Evolutionary conservation across 2,797 vertebrate genomes (phyloP).

Genomic region (Sebastes vulpes): DNA sequence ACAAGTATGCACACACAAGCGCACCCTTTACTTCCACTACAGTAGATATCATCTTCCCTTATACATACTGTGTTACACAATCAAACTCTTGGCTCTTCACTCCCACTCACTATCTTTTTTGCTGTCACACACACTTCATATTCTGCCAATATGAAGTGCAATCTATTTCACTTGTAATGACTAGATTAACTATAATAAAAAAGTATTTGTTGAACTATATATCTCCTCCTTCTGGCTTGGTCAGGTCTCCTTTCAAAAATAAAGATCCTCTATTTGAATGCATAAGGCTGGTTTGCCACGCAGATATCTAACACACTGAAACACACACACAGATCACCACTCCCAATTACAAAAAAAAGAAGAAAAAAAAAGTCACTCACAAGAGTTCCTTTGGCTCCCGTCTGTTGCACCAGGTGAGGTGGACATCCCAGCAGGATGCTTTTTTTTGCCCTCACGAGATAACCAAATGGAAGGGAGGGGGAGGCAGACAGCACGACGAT

Average conservation of each 20-base stretch:
- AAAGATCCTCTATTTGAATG: not conserved
- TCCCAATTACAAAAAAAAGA: slow-evolving; percentile 2
- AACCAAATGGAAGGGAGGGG: slow-evolving; percentile 40
- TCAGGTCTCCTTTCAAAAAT: slow-evolving; percentile 1
- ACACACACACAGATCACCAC: slow-evolving; percentile 18
- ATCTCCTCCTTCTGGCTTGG: not conserved
- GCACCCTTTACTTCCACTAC: slow-evolving; percentile 9
- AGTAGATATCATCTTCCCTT: not conserved
- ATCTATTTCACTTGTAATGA: not conserved
- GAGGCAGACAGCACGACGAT: slow-evolving; percentile 45
- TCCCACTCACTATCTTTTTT: not conserved
- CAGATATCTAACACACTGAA: not conserved
- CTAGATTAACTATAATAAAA: not conserved
- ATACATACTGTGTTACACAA: slow-evolving; percentile 13
- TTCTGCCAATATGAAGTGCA: not conserved
- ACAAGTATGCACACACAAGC: not conserved
- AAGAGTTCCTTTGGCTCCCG: slow-evolving; percentile 79
- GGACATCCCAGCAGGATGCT: slow-evolving; percentile 75
- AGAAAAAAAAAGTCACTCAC: slow-evolving; percentile 68
- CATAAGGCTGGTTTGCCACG: not conserved
- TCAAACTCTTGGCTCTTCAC: slow-evolving; percentile 2
- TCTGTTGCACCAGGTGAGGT: slow-evolving; percentile 71
- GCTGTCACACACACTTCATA: not conserved
- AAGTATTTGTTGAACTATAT: not conserved
- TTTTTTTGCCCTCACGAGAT: slow-evolving; percentile 47